Conservation (phyloP, 1,140 invertebrate species). For the Bombus confusus region DNA sequence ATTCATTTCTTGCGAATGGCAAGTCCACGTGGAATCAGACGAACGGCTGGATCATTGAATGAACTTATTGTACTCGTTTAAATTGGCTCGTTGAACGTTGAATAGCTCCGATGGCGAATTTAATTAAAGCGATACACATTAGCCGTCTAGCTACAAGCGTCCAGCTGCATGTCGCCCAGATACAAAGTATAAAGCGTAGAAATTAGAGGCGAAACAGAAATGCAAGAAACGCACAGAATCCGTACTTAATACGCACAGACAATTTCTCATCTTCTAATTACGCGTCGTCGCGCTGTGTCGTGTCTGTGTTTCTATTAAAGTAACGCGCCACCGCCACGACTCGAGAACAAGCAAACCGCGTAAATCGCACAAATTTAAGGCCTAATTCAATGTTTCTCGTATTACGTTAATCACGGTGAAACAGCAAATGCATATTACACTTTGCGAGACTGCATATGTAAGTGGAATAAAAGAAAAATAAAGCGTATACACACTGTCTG, state of each 20-base stretch:
- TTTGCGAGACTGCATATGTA: background rate
- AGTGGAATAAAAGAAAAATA: background rate
- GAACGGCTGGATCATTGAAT: conserved; percentile 19
- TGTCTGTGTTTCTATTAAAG: background rate
- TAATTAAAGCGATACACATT: conserved; percentile 52
- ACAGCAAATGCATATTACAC: background rate
- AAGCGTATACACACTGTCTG: background rate
- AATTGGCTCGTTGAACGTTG: conserved; percentile 54
- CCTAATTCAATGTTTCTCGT: conserved; percentile 41
- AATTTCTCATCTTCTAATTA: conserved; percentile 22
- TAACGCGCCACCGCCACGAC: background rate
- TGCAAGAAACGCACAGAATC: conserved; percentile 6
- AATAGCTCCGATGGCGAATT: conserved; percentile 46
- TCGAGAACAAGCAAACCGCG: background rate
- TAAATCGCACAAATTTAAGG: conserved; percentile 32
- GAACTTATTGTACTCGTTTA: conserved; percentile 40
- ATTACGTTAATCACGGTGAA: conserved; percentile 26
- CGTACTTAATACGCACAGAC: background rate
- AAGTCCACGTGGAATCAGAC: conserved; percentile 5
- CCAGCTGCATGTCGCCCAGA: background rate
- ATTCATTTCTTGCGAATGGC: background rate
- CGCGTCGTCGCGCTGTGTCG: background rate
- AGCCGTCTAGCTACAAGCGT: conserved; percentile 1
- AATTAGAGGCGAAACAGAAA: background rate
- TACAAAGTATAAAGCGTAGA: background rate